Conservation (phyloP, 2,888 invertebrate species). For the Hipparchia semele region DNA sequence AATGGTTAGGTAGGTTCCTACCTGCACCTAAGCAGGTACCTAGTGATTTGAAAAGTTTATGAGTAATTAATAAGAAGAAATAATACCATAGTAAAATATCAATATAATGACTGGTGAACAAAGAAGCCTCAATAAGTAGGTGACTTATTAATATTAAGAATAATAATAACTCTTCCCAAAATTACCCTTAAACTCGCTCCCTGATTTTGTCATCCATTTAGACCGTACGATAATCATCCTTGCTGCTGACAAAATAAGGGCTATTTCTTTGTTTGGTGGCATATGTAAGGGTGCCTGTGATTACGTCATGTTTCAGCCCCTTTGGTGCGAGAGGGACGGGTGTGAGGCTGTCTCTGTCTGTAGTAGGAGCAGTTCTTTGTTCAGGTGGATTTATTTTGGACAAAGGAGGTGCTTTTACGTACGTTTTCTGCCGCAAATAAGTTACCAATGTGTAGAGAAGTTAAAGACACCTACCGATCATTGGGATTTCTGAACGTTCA, state of each 20-base stretch:
- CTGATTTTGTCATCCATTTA: slow-evolving; percentile 53
- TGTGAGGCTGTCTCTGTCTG: slow-evolving; percentile 45
- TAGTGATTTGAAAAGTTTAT: too few relatives aligned
- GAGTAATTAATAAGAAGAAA: not conserved
- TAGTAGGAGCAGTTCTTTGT: slow-evolving; percentile 58
- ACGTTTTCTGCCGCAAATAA: not conserved
- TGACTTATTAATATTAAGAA: slow-evolving; percentile 8
- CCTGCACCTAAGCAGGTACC: too few relatives aligned
- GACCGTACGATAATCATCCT: not conserved
- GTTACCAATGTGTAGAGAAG: slow-evolving; percentile 22
- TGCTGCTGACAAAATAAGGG: slow-evolving; percentile 39
- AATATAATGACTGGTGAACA: not conserved
- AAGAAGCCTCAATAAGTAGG: slow-evolving; percentile 6
- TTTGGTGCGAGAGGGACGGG: slow-evolving; percentile 51
- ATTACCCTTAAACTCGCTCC: slow-evolving; percentile 46
- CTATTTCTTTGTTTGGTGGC: slow-evolving; percentile 39
- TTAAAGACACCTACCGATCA: not conserved
- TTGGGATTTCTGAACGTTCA: not conserved
- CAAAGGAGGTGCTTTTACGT: slow-evolving; percentile 25
- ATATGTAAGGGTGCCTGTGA: slow-evolving; percentile 59
- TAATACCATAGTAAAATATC: not conserved
- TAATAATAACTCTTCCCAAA: slow-evolving; percentile 27
- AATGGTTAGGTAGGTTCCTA: too few relatives aligned
- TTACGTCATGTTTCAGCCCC: slow-evolving; percentile 74
- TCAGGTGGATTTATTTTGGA: slow-evolving; percentile 44